phyloP scores from a whole-genome alignment of 2,113 vertebrate species.

The Seriola aureovittata region DNA sequence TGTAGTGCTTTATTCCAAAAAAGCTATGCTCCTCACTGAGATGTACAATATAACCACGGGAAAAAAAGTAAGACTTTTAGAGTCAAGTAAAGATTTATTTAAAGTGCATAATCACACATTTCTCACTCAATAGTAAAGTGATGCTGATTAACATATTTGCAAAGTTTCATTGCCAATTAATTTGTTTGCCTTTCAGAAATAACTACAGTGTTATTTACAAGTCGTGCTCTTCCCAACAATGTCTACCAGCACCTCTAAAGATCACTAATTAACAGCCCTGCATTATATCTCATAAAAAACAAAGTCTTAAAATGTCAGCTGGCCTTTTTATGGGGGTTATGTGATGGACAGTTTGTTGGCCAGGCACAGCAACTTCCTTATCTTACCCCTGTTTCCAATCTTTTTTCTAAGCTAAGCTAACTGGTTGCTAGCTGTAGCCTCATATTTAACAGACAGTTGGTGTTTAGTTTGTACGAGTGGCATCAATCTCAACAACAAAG shows the following conservation, averaged over 20 bases:
- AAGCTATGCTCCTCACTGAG: not conserved
- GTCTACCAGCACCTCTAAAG: not conserved
- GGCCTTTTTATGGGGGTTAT: too few species aligned
- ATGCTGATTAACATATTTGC: not conserved
- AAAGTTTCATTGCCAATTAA: not conserved
- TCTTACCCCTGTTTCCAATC: too few species aligned
- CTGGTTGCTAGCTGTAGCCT: too few species aligned
- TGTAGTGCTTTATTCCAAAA: not conserved
- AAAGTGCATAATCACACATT: not conserved
- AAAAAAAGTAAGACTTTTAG: not conserved
- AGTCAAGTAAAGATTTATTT: not conserved
- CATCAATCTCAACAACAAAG: too few species aligned
- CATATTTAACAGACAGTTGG: too few species aligned
- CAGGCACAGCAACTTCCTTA: too few species aligned
- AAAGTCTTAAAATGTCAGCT: too few species aligned
- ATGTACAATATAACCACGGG: not conserved
- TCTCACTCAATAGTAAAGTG: not conserved
- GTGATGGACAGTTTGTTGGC: too few species aligned
- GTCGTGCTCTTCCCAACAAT: too few species aligned
- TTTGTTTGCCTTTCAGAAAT: not conserved
- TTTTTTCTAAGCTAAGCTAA: too few species aligned
- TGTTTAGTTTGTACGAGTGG: too few species aligned
- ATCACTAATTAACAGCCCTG: not conserved
- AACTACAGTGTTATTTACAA: too few species aligned
- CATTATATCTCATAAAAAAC: not conserved